Evolutionary conservation across 2,113 vertebrate species (phyloP), one percentile per base, ranked within the genome.

Genomic region (Neodontobutis hainanensis): DNA sequence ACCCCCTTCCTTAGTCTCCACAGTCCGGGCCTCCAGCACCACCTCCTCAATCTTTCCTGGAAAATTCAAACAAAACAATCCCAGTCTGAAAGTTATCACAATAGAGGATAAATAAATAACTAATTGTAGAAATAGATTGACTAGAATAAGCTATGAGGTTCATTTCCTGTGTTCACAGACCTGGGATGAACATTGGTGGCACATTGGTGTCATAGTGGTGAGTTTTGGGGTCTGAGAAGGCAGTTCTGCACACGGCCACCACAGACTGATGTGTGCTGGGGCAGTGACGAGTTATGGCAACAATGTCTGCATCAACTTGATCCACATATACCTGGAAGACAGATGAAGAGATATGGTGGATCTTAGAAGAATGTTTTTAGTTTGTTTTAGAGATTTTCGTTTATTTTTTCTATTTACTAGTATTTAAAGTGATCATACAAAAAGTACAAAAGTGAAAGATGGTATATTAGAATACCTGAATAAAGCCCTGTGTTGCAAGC

Each of bases 181-280:
- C 97, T 86, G 97, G 97, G 70, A 99, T 99, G 82, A 94, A 98
- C 95, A 99, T 97, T 58, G 97, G 95, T 3, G 96, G 92, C 10
- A 95, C 93, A 59, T 94, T 93, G 73, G 88, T 77, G 80, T 83
- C 92, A 52, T 98, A 99, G 87, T 92, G 89, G 19, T 91, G 93
- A 11, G 90, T 93, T 85, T 96, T 94, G 27, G 97, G 95, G 75
- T 98, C 87, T 82, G 92, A 93, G 90, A 99, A 99, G 57, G 97
- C 96, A 0, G 96, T 99, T 65, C 96, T 93, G 44, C 93, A 94
- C 48, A 99, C 97, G 8, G 95, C 87, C 63, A 99, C 96, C 19
- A 99, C 95, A 15, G 97, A 99, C 65, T 97, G 96, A 81, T 99
- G 97, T 2, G 93, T 96, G 77, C 93, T 97, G 36, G 96, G 95